Conservation (phyloP, 2,113 vertebrate genomes). For the Symphodus melops region DNA sequence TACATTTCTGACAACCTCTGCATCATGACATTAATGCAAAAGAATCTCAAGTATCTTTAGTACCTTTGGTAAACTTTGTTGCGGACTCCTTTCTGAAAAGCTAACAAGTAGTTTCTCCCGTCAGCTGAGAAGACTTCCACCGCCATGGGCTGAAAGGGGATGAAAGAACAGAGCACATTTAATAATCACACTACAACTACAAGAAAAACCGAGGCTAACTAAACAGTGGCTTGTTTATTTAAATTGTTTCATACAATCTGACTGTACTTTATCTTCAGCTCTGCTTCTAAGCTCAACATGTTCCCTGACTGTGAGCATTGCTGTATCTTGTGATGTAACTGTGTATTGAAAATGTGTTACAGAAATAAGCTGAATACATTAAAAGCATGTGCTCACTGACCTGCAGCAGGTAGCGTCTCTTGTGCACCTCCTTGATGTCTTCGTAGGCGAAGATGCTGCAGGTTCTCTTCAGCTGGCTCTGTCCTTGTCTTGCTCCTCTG, state of each 20-base stretch:
- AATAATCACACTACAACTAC: neutral
- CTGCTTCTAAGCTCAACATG: no score
- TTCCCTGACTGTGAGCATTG: no score
- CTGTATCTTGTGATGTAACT: no score
- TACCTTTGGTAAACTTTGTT: conserved; percentile 99
- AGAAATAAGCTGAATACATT: no score
- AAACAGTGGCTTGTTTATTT: no score
- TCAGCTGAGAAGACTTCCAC: conserved; percentile 99
- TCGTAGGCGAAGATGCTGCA: conserved; percentile 99
- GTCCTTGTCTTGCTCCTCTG: conserved; percentile 93
- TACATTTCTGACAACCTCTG: no score
- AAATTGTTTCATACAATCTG: no score
- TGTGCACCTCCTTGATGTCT: conserved; percentile 98
- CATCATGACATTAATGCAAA: no score
- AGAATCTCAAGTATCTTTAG: neutral
- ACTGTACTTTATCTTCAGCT: no score
- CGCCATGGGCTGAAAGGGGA: conserved; percentile 90
- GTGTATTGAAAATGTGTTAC: no score
- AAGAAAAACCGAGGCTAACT: no score
- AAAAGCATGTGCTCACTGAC: conserved; percentile 68
- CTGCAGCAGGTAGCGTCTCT: conserved; percentile 97
- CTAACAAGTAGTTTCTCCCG: conserved; percentile 95
- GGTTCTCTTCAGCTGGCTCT: conserved; percentile 95
- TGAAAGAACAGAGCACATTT: neutral
- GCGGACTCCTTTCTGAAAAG: conserved; percentile 97